These are phyloP conservation scores for Semotilus atromaculatus DNA, from an alignment of 2,797 vertebrate species.

Conservation along the genomic window DNA sequence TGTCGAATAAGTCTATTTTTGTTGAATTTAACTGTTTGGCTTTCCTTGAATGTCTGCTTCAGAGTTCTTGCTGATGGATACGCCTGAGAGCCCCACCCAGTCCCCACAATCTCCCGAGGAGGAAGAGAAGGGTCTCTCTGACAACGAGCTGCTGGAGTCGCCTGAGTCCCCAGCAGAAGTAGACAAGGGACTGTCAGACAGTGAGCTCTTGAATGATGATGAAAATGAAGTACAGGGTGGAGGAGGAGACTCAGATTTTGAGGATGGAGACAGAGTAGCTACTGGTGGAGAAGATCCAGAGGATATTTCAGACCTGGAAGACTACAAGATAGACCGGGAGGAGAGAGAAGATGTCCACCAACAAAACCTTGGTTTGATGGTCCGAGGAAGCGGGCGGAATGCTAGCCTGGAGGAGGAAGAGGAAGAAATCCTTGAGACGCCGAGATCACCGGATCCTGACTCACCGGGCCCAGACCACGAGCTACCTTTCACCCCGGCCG, in stretches of 20 bases:
- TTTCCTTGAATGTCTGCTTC: conserved; percentile 25
- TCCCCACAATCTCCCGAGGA: conserved; percentile 88
- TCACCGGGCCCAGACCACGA: conserved; percentile 77
- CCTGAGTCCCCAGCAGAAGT: conserved; percentile 74
- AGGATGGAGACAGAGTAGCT: conserved; percentile 66
- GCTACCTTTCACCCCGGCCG: conserved; percentile 60
- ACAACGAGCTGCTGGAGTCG: conserved; percentile 84
- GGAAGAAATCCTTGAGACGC: conserved; percentile 74
- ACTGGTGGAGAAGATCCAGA: conserved; percentile 63
- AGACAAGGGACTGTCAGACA: conserved; percentile 83
- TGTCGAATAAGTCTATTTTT: neutral
- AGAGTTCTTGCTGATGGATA: conserved; percentile 83
- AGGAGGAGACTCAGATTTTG: conserved; percentile 68
- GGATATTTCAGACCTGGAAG: conserved; percentile 69
- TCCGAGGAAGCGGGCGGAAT: conserved; percentile 34
- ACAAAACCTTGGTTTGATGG: conserved; percentile 38
- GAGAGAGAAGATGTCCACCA: conserved; percentile 54
- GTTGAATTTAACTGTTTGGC: conserved; percentile 7
- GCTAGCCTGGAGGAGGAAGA: conserved; percentile 67
- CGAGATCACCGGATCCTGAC: conserved; percentile 84
- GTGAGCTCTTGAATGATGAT: conserved; percentile 83
- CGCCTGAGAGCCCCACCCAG: conserved; percentile 90
- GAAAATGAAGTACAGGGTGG: conserved; percentile 73
- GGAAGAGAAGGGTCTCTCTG: conserved; percentile 84
- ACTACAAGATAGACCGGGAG: conserved; percentile 75